Percentiles rank a stretch among this genome's conserved stretches.
Conservation (phyloP, 2,797 vertebrate genomes). For the Chrosomus eos region DNA sequence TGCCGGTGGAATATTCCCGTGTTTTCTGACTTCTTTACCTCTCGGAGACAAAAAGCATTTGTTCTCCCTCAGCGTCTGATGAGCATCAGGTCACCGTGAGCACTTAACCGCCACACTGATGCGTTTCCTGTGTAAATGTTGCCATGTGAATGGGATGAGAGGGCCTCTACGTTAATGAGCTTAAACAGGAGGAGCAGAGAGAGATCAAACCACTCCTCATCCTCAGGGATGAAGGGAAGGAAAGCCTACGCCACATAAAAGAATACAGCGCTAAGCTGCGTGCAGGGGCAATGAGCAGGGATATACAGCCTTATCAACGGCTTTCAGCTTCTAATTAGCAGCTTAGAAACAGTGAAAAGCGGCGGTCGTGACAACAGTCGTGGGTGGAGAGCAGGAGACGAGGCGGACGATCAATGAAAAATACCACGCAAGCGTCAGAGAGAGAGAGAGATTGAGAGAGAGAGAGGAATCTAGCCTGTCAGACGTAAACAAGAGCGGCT, state of each 20-base stretch:
- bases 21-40: neutral
- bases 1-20: neutral
- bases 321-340: constrained; percentile 52
- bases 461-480: neutral
- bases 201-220: constrained; percentile 43
- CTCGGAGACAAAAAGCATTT: neutral
- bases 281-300: constrained; percentile 7
- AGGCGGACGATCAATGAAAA: constrained; percentile 17
- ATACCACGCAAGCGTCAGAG: neutral
- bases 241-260: constrained; percentile 39
- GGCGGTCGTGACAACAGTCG: constrained; percentile 32
- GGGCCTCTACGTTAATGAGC: constrained; percentile 35
- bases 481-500: neutral
- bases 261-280: constrained; percentile 31
- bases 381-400: constrained; percentile 35
- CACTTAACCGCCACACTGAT: neutral
- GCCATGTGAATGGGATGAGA: constrained; percentile 11
- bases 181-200: constrained; percentile 45
- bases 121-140: neutral
- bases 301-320: constrained; percentile 41
- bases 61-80: neutral
- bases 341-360: constrained; percentile 42
- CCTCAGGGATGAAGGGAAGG: constrained; percentile 38
- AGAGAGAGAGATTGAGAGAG: no score
- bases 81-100: neutral